Evolutionary conservation across 2,888 invertebrate species (phyloP).

Genomic region (Epinotia nisella): DNA sequence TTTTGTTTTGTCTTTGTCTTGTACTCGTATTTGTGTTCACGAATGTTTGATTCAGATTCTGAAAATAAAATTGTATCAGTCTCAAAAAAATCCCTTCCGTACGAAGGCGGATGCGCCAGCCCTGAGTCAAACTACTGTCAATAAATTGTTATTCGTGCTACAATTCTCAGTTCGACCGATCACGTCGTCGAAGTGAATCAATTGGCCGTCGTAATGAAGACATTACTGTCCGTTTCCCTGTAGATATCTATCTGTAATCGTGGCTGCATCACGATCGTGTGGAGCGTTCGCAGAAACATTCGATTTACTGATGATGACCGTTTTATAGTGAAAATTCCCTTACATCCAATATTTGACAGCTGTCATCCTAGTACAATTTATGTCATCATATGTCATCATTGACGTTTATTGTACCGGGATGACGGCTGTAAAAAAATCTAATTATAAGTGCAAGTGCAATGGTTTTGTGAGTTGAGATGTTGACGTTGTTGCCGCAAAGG

Average conservation of each 20-base stretch:
- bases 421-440: no score
- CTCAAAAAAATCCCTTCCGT: background rate
- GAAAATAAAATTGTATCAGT: background rate
- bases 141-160: background rate
- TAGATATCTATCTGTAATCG: constrained; percentile 70
- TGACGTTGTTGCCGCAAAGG: background rate
- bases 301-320: constrained; percentile 8
- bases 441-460: no score
- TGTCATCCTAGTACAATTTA: no score
- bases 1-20: no score
- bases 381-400: no score
- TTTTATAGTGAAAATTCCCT: background rate
- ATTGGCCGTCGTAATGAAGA: constrained; percentile 76
- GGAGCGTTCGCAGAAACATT: constrained; percentile 56
- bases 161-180: constrained; percentile 29
- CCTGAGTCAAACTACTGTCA: constrained; percentile 15
- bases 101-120: no score
- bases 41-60: no score
- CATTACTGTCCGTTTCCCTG: constrained; percentile 67
- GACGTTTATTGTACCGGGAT: no score
- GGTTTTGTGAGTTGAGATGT: background rate
- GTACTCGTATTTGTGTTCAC: no score
- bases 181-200: constrained; percentile 59
- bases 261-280: constrained; percentile 59
- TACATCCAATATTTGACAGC: no score